phyloP scores from a whole-genome alignment of 1,140 invertebrate genomes.

The Bradysia coprophila region DNA sequence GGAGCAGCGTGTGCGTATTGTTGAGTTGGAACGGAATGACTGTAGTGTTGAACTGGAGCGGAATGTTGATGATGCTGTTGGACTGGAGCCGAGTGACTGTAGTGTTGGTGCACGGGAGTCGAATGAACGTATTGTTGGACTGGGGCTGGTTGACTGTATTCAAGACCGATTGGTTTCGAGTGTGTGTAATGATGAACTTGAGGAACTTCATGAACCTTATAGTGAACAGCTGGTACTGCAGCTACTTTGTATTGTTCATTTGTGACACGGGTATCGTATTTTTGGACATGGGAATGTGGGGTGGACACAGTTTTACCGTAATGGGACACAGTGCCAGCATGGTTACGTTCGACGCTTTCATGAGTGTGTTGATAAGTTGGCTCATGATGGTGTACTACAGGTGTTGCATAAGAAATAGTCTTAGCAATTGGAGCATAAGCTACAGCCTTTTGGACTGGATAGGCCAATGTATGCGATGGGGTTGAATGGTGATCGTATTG shows the following conservation, averaged over 20 bases:
- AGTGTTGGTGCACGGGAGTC: not conserved
- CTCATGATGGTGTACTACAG: not conserved
- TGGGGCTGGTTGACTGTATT: not conserved
- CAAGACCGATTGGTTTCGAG: not conserved
- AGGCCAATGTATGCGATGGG: not conserved
- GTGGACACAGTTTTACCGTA: not conserved
- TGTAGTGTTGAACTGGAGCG: not conserved
- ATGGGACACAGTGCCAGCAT: not conserved
- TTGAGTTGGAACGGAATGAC: not conserved
- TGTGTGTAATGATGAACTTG: not conserved
- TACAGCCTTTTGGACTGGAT: too few relatives aligned
- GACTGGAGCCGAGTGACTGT: not conserved
- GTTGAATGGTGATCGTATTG: not conserved
- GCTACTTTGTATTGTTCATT: not conserved
- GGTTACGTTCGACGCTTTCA: not conserved
- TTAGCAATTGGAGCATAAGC: not conserved
- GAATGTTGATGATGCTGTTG: not conserved
- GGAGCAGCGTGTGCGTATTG: not conserved
- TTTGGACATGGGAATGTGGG: not conserved
- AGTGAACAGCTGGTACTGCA: not conserved
- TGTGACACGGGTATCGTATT: not conserved
- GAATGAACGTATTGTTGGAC: not conserved
- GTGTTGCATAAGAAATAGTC: not conserved
- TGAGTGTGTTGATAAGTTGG: not conserved
- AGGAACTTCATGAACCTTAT: too few relatives aligned